These are phyloP conservation scores for Acanthochromis polyacanthus DNA, from an alignment of 2,113 vertebrate genomes.

Conservation along the genomic window DNA sequence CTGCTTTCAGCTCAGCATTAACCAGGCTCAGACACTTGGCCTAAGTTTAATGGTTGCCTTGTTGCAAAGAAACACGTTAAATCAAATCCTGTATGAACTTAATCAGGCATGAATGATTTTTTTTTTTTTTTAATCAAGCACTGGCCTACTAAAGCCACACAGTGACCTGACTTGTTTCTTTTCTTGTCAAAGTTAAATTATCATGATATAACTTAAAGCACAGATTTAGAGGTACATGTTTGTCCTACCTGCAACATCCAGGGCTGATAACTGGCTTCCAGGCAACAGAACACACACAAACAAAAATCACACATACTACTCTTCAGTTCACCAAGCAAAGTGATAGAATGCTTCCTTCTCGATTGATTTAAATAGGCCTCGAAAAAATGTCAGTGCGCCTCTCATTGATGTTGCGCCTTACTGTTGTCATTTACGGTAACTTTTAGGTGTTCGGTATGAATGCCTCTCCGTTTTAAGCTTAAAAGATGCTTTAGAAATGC, in stretches of 20 bases:
- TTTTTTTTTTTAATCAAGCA: too few species aligned
- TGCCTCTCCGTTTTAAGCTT: constrained; percentile 47
- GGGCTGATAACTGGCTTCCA: neutral
- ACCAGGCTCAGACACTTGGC: neutral
- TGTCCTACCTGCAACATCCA: neutral
- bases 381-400: constrained; percentile 8
- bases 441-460: neutral
- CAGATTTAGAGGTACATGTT: too few species aligned
- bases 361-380: neutral
- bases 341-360: neutral
- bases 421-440: constrained; percentile 46
- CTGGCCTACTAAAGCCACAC: too few species aligned
- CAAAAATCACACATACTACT: neutral
- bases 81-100: too few species aligned
- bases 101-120: too few species aligned
- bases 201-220: too few species aligned
- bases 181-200: too few species aligned
- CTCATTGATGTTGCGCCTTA: constrained; percentile 7
- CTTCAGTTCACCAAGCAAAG: neutral
- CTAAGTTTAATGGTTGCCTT: neutral
- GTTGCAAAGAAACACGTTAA: too few species aligned
- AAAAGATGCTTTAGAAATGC: neutral
- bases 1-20: neutral
- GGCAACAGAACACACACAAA: neutral
- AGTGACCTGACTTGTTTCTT: too few species aligned